A percentile compares a stretch with the other conserved stretches of the same genome.
Evolutionary conservation across 2,113 vertebrate genomes (phyloP).

Genomic region (Ursus arctos): DNA sequence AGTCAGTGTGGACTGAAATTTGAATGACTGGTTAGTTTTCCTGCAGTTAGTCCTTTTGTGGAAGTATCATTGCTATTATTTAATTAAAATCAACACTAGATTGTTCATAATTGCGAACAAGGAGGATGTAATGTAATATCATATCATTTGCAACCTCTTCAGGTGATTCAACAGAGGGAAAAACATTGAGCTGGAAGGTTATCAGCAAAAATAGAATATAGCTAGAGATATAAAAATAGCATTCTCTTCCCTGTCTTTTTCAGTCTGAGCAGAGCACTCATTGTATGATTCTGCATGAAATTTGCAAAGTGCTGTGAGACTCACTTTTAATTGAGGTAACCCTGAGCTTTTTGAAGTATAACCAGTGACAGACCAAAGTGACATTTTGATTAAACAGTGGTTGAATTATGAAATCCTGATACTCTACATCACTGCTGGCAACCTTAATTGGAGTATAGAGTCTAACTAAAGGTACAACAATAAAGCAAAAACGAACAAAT

Average conservation of each 20-base stretch:
- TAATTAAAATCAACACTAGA: conserved; percentile 47
- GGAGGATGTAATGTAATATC: neutral
- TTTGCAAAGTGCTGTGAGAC: conserved; percentile 30
- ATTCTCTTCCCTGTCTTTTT: neutral
- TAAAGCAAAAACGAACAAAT: neutral
- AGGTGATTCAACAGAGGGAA: conserved; percentile 9
- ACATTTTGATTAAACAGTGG: neutral
- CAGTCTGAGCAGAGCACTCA: neutral
- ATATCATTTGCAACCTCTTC: conserved; percentile 44
- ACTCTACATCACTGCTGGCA: neutral
- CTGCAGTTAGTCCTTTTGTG: conserved; percentile 4
- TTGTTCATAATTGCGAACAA: neutral
- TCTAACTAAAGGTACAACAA: conserved; percentile 6
- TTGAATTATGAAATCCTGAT: conserved; percentile 53
- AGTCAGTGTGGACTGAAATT: neutral
- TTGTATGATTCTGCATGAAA: neutral
- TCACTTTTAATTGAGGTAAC: conserved; percentile 61
- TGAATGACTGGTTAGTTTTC: conserved; percentile 37
- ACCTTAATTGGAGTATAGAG: neutral
- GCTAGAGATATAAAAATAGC: conserved; percentile 50
- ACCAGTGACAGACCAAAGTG: conserved; percentile 40
- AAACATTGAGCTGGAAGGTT: conserved; percentile 62
- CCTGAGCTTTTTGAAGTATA: conserved; percentile 50
- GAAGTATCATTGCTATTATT: neutral
- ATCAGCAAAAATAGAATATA: conserved; percentile 68